Base-by-base conservation (phyloP, 2,113 vertebrate species). In the Perca schrenkii region DNA sequence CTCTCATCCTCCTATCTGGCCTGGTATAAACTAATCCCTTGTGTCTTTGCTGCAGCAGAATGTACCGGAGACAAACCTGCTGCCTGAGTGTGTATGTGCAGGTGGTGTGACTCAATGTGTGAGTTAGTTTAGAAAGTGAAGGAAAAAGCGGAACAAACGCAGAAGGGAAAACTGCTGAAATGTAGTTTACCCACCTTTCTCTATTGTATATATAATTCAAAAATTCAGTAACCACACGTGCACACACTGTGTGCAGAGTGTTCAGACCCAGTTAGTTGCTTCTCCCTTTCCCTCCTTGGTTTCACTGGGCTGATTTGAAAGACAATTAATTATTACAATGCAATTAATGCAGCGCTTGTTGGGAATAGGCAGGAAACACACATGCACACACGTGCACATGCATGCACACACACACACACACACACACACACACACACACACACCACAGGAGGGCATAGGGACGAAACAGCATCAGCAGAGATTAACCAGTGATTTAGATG, bases 401-500 rank as follows among this genome's bases (percentile, higher is more conserved):
- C 50, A 53, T 19, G 21, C 50, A 53, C 17, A 50, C 58, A 6
- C 11, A 2, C n/a, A 2, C 53, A 2, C 53, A 56, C 53, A 56
- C 53, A 56, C 53, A 56, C 53, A 31, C 57, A 17, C 57, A 60
- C 28, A 34, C 58, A 61, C 28, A 61, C 58, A 61, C 58, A 61
- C 58, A 61, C 58, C 60, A 61, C 28, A 11, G 49, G 43, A 22
- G 19, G 34, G 40, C 58, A 71, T 4, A 61, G n/a, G 31, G 61
- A 74, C 25, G 61, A 81, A 83, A 83, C 46, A 79, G 74, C 60
- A 71, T 66, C 86, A 83, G 46, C 34, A 52, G 60, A 82, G 80
- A 91, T 92, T 89, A 85, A 80, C 40, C 47, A 50, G 46, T 84
- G 60, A 84, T 82, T 73, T 14, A 61, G 58, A 79, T 81, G 53